Evolutionary conservation across 1,140 invertebrate species (phyloP), one percentile per base, ranked within the genome.

Genomic region (Armadillidium nasatum): DNA sequence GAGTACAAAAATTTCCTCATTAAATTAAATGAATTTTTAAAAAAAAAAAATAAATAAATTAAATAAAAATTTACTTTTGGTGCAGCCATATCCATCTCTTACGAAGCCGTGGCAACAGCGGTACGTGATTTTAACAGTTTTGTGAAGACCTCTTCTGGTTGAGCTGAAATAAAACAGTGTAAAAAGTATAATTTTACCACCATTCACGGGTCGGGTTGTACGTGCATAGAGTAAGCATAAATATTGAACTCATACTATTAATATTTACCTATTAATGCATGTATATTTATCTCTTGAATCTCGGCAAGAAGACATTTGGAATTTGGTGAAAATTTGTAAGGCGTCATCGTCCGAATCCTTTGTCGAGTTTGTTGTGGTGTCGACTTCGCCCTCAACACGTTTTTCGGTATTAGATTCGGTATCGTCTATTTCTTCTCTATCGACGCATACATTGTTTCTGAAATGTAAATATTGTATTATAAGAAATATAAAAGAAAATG

Each of bases 51-150:
- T 60, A 60, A 11, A 60, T 60, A 60, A n/a, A 11, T n/a, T 60
- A 11, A n/a, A n/a, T n/a, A n/a, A 79, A 2, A 23, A 21, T 77
- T 76, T 80, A 84, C 88, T 85, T 82, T 87, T 85, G 78, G 83
- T 79, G 82, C 88, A 87, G 77, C 84, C 83, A 81, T 84, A 80
- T 9, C 83, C 82, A 72, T 85, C 82, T 75, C 87, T 84, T 74
- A 85, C 83, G 83, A 85, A 89, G 21, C 89, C 88, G 77, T 88
- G 86, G 80, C 89, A 90, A 80, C 89, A 90, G 82, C 88, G 87
- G 73, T 89, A 88, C 68, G 86, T 88, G 73, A 88, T 83, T 13
- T 85, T 86, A 76, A 88, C 82, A 21, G 87, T 89, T 83, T 88
- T 88, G 79, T 87, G 85, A 23, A 87, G 85, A 69, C 87, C 88